phyloP scores from a whole-genome alignment of 2,113 vertebrate species.

The Dasyurus viverrinus region DNA sequence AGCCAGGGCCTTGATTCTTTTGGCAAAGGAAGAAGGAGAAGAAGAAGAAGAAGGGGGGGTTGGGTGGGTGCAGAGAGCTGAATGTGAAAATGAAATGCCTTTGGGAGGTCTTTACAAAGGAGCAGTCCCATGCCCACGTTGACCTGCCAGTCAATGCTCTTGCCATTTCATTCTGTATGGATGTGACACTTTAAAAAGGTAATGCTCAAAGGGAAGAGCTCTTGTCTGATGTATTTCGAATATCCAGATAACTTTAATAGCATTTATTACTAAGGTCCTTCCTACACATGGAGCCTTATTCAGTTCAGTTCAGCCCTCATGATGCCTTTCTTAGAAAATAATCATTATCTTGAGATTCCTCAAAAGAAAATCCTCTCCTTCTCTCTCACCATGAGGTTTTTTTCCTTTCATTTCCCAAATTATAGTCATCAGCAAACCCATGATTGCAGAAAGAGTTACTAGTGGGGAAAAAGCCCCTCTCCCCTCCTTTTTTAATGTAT shows the following conservation, averaged over 20 bases:
- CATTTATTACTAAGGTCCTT: neutral
- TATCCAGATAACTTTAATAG: neutral
- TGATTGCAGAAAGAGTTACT: neutral
- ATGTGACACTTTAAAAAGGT: slow-evolving; percentile 70
- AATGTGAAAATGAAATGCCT: slow-evolving; percentile 83
- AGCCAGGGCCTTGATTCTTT: slow-evolving; percentile 84
- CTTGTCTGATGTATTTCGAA: neutral
- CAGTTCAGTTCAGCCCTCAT: neutral
- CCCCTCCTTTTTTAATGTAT: neutral
- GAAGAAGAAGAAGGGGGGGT: slow-evolving; percentile 37
- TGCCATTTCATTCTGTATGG: slow-evolving; percentile 86
- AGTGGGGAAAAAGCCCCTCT: neutral
- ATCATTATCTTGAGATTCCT: neutral
- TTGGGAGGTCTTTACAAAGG: slow-evolving; percentile 85
- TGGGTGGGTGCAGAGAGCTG: slow-evolving; percentile 60
- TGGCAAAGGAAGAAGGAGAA: slow-evolving; percentile 85
- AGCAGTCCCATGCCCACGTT: slow-evolving; percentile 84
- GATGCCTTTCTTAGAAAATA: neutral
- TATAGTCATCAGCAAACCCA: neutral
- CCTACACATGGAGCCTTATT: neutral
- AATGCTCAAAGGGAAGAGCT: neutral
- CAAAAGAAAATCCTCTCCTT: neutral
- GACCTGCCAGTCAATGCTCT: slow-evolving; percentile 87
- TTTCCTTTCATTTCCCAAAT: neutral
- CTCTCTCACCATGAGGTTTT: neutral